Percentiles rank a stretch among this genome's conserved stretches.
Conservation (phyloP, 2,888 invertebrate species). For the Heliconius cydno region DNA sequence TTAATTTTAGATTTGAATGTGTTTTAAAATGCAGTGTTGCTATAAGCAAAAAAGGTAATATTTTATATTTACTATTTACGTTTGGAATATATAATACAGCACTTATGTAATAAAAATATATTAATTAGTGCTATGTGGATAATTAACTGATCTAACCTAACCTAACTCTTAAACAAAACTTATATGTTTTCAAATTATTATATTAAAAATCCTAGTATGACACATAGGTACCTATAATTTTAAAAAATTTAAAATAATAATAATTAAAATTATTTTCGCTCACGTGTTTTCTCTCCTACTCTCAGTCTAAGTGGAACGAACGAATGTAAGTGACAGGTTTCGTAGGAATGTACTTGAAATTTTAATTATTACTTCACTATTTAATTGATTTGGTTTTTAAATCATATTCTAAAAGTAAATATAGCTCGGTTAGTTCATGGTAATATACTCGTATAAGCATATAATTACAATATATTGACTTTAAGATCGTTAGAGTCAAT, state of each 20-base stretch:
- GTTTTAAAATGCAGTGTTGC: conserved; percentile 3
- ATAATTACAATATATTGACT: neutral
- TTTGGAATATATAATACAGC: neutral
- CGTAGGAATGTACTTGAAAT: conserved; percentile 53
- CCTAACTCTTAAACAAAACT: no score
- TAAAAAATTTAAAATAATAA: neutral
- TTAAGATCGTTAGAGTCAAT: no score
- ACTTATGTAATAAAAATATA: no score
- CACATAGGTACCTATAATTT: no score
- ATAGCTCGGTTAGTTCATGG: neutral
- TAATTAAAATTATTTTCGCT: conserved; percentile 42
- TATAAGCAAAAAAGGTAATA: neutral
- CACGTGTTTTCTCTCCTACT: conserved; percentile 53
- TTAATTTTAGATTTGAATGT: conserved; percentile 55
- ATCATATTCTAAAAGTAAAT: neutral
- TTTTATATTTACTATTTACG: neutral
- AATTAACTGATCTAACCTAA: no score
- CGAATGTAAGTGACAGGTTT: conserved; percentile 64
- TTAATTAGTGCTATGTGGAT: no score
- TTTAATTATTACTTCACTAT: conserved; percentile 46
- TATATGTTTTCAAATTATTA: no score
- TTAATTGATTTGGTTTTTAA: conserved; percentile 57
- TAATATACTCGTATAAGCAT: neutral
- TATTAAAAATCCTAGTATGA: no score
- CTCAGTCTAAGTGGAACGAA: conserved; percentile 61